Evolutionary conservation across 2,888 invertebrate genomes (phyloP).

Genomic region (Geotrupes spiniger): DNA sequence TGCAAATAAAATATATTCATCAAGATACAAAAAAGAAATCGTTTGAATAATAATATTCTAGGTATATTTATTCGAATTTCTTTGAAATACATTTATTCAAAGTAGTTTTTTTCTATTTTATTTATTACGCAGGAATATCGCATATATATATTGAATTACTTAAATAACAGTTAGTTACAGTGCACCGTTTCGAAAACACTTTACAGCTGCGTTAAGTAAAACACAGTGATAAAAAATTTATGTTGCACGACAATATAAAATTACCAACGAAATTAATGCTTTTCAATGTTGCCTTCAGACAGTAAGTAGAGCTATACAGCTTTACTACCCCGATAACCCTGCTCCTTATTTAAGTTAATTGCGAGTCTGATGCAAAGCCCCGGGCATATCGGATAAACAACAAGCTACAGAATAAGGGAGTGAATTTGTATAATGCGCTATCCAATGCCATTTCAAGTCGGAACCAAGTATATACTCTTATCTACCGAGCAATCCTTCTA

Average conservation of each 20-base stretch:
- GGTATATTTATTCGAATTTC: no score
- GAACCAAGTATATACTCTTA: slow-evolving; percentile 36
- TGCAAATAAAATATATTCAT: no score
- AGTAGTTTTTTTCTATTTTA: no score
- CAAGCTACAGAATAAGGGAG: slow-evolving; percentile 36
- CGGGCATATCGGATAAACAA: slow-evolving; percentile 38
- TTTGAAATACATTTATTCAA: no score
- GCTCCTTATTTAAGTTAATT: slow-evolving; percentile 38
- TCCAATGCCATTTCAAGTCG: slow-evolving; percentile 30
- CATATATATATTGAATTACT: no score
- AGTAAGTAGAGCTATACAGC: slow-evolving; percentile 32
- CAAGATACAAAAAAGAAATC: no score
- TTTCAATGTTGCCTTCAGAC: slow-evolving; percentile 34
- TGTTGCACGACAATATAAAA: slow-evolving; percentile 26
- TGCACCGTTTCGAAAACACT: no score
- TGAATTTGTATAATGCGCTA: slow-evolving; percentile 37
- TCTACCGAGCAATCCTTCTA: slow-evolving; percentile 42
- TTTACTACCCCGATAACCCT: slow-evolving; percentile 37
- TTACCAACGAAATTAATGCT: slow-evolving; percentile 38
- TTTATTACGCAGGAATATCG: no score
- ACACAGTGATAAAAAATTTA: no score
- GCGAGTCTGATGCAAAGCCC: slow-evolving; percentile 33
- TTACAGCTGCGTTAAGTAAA: no score
- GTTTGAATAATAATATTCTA: no score
- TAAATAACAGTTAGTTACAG: no score